Base-by-base conservation (phyloP, 2,888 invertebrate species). In the Eupelmus urozonus region DNA sequence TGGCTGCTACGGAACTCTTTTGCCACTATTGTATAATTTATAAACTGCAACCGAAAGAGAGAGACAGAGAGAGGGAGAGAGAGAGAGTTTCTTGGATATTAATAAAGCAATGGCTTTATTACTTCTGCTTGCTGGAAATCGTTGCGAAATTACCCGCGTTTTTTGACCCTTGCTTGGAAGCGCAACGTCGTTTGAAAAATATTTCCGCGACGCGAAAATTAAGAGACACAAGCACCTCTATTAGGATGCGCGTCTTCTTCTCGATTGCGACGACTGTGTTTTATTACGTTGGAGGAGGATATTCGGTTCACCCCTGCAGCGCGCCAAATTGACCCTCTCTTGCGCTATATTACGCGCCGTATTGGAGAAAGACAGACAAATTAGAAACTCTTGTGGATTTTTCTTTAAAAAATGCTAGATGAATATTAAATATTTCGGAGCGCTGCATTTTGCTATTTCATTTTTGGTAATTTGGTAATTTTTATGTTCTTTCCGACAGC, bases 261-360 rank as follows among this genome's bases (percentile, higher is more conserved):
- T 57, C 27, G 23, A 57, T 57, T 57, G 55, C 55, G 40, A 2
- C 55, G 23, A 62, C 62, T 42, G 18, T 49, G 57, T 53, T 74
- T 70, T 70, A 59, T 59, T 62, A 60, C 42, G 55, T 62, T 57
- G 62, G 80, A 59, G 78, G 76, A 78, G 80, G 80, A 83, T 80
- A 40, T 51, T 53, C 65, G 49, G 40, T 57, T 60, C 29, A 34
- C 34, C 34, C 7, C 40, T 42, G 3, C 16, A 49, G 49, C 7
- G 49, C 49, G 4, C 49, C 4, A 49, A 49, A 49, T 49, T 49
- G 49, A n/a, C 16, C 16, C 16, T 49, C 11, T 34, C 1, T 40
- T 20, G 55, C 18, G 55, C 25, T 25, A 23, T 57, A 57, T 57
- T 13, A 34, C 34, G 3, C 9, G 3, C 9, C 9, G 34, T 34